Percentiles rank a stretch among this genome's conserved stretches.
Conservation (phyloP, 2,888 invertebrate genomes). For the Andrena haemorrhoa region DNA sequence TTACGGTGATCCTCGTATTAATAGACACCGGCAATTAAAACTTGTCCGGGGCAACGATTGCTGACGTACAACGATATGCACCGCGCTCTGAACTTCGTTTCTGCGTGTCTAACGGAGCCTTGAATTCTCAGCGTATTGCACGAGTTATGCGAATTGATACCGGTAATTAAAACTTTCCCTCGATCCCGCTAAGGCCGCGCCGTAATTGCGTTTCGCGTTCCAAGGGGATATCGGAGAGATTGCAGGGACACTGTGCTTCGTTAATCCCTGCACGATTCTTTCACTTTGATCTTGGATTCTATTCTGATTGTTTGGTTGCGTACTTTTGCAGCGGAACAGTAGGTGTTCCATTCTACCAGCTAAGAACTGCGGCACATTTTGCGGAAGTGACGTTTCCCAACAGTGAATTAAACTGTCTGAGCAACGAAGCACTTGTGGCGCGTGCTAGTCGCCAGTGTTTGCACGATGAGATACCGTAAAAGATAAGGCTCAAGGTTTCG, state of each 20-base stretch:
- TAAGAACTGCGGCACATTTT: too few species aligned
- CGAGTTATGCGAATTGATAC: conserved; percentile 75
- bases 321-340: not conserved
- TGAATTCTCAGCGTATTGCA: conserved; percentile 58
- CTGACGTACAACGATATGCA: conserved; percentile 54
- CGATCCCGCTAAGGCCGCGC: conserved; percentile 62
- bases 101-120: conserved; percentile 61
- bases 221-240: conserved; percentile 36
- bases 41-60: conserved; percentile 60
- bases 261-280: conserved; percentile 36
- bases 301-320: not conserved
- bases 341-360: not conserved
- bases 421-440: too few species aligned
- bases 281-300: conserved; percentile 3
- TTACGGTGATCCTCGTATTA: conserved; percentile 60
- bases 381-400: too few species aligned
- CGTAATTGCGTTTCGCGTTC: conserved; percentile 62
- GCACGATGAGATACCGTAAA: too few species aligned
- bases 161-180: conserved; percentile 74
- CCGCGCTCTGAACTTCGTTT: conserved; percentile 59
- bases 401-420: too few species aligned
- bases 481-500: not conserved
- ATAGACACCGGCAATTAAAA: conserved; percentile 73
- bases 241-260: conserved; percentile 22
- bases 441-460: too few species aligned